Evolutionary conservation across 2,888 invertebrate species (phyloP), one percentile per base, ranked within the genome.

Genomic region (Chirona hameri): DNA sequence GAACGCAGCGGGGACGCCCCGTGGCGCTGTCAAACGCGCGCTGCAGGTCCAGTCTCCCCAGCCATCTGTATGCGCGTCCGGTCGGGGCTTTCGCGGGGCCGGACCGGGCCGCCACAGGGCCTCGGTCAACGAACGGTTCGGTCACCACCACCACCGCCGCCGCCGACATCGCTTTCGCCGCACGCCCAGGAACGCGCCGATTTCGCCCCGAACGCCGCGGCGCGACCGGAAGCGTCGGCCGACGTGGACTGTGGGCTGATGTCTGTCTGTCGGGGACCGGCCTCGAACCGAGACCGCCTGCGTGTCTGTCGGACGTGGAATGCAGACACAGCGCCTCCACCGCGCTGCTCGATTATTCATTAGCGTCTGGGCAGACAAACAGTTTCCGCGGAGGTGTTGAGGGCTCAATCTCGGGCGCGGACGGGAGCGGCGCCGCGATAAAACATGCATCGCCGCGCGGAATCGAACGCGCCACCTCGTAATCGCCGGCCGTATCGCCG

Each of bases 121-220:
- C 72, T 4, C 27, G 18, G 31, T 31, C 72, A 31, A 10, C 14
- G 72, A 29, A 31, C 31, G 72, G 24, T 15, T 12, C 60, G 18
- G 60, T 18, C 60, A 24, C 60, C 21, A 24, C 60, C 21, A 24
- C 65, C 65, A 9, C 65, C 65, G 65, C 65, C 65, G 5, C 65
- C 7, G 12, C 52, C 52, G 52, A 52, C 52, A 52, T n/a, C 60
- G 31, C 72, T 72, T 72, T 72, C 72, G 31, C 72, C 72, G 31
- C n/a, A 29, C 72, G 72, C 72, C 31, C 15, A 72, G 72, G 72
- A 72, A 72, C 72, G 72, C 72, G 72, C 72, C 31, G 72, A 31
- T 72, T 72, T 72, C 72, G 72, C 72, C 72, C 15, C 72, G 18
- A 31, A 72, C 72, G 29, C 69, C 52, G 2, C 52, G 18, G 52